Evolutionary conservation across 2,797 vertebrate species (phyloP).

Genomic region (Myotis findleyi): DNA sequence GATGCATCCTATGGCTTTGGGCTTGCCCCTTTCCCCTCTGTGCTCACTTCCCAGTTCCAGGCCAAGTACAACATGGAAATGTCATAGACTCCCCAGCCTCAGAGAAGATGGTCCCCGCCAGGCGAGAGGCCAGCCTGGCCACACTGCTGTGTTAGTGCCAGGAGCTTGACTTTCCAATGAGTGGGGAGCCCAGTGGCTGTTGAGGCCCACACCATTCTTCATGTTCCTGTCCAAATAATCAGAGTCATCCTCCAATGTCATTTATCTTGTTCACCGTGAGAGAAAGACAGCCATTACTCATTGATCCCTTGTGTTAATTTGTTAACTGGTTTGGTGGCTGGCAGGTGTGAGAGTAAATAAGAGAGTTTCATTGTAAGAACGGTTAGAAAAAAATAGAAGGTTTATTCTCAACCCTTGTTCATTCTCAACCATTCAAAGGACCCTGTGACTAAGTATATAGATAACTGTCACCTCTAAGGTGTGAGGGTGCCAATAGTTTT

Average conservation of each 20-base stretch:
- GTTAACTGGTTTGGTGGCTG: background rate
- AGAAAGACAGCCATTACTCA: background rate
- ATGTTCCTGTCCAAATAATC: background rate
- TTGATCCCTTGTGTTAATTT: background rate
- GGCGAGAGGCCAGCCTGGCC: background rate
- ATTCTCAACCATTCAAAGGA: background rate
- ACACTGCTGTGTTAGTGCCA: background rate
- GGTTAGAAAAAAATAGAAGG: background rate
- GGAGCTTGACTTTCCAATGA: background rate
- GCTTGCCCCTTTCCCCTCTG: no score
- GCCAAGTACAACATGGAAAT: background rate
- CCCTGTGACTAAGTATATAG: background rate
- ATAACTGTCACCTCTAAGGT: background rate
- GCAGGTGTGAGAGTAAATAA: background rate
- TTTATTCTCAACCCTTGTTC: background rate
- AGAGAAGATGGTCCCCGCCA: background rate
- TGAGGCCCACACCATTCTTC: background rate
- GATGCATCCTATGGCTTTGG: background rate
- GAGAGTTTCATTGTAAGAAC: background rate
- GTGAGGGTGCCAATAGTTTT: background rate
- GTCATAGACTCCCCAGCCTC: background rate
- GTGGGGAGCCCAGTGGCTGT: background rate
- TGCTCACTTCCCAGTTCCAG: background rate
- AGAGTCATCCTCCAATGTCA: background rate
- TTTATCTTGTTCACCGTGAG: background rate